Conservation (phyloP, 1,140 invertebrate genomes). For the Oncopodura yosiiana region DNA sequence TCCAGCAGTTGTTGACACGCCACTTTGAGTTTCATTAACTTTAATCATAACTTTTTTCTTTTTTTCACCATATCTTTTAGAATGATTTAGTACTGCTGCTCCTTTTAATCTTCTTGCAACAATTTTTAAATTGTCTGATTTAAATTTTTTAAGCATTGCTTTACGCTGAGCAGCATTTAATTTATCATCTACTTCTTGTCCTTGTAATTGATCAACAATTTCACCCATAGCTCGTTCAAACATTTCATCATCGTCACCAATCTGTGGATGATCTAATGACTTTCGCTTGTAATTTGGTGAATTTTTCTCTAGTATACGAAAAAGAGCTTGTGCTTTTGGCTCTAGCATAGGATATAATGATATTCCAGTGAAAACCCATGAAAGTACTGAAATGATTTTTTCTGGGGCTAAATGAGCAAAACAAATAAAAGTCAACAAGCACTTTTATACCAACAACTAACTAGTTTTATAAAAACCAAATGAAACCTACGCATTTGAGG, state of each 20-base stretch:
- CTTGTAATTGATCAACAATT: conserved; percentile 1
- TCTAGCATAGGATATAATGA: conserved; percentile 7
- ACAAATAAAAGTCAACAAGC: not conserved
- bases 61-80: no score
- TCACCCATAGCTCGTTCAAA: conserved; percentile 16
- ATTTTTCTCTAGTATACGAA: not conserved
- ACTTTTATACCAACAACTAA: not conserved
- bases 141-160: not conserved
- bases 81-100: conserved; percentile 2
- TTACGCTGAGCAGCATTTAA: not conserved
- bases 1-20: no score
- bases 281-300: no score
- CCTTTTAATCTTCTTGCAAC: conserved; percentile 9
- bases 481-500: conserved; percentile 10
- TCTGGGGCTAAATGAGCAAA: conserved; percentile 14
- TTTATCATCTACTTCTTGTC: not conserved
- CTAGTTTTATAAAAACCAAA: conserved; percentile 1
- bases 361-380: conserved; percentile 20
- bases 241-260: conserved; percentile 8
- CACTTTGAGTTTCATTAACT: no score
- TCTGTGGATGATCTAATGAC: not conserved
- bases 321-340: not conserved
- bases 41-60: no score
- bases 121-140: not conserved
- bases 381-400: conserved; percentile 5